Base-by-base conservation (phyloP, 2,113 vertebrate genomes). In the Odocoileus virginianus region DNA sequence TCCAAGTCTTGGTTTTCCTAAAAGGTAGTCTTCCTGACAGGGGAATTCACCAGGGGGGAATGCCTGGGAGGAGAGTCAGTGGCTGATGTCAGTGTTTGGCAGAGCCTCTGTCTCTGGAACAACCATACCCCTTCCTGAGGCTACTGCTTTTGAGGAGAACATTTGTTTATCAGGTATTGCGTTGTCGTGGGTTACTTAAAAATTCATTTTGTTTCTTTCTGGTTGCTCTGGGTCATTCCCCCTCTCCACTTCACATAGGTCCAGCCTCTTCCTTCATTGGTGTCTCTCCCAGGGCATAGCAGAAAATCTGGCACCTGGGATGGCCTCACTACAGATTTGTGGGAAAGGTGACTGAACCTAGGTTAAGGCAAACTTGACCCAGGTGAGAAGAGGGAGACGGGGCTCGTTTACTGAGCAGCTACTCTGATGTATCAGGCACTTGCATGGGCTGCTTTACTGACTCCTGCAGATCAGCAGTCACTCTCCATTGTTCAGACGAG, bases 111-210 rank as follows among this genome's bases (percentile, higher is more conserved):
- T 45, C 71, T 79, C 52, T n/a, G 30, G 17, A 58, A 43, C 2
- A 4, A 13, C 23, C 0, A 0, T 40, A 15, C 0, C 7, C 33
- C 25, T 57, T 92, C 79, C 58, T 40, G 79, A 50, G 78, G 81
- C 43, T 40, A 2, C 12, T 43, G 74, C 50, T 89, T 91, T 91
- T 83, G 60, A 89, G 58, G 33, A 87, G 47, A 92, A 43, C 15
- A 7, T 82, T 45, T 21, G 7, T 88, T 74, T 82, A 23, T 45
- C 76, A 58, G n/a, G 47, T 17, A 7, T 23, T 40, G 6, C 30
- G 60, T 84, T 79, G 43, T 89, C 0, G 0, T 23, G 16, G 21
- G 5, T 67, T 74, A 45, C 54, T 50, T 84, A 5, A 54, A 94
- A 86, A 94, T 87, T 33, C 78, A 52, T 19, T 33, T 33, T 50